A percentile compares a stretch with the other conserved stretches of the same genome.
Conservation (phyloP, 2,888 invertebrate species). For the Endotricha flammealis region DNA sequence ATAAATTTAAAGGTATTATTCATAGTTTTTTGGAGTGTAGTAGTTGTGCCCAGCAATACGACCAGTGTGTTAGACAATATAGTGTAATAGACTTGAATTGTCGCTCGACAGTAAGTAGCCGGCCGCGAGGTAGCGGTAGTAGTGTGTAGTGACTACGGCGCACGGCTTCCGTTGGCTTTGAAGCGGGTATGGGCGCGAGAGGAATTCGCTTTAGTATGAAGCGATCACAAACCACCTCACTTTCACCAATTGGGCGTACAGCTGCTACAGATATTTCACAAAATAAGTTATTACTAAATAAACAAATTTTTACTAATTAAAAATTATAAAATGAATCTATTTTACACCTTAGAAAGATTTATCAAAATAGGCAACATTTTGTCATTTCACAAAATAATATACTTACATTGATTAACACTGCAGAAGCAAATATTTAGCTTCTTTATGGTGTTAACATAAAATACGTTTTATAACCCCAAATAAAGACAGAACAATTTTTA, state of each 20-base stretch:
- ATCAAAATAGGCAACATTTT: too few relatives aligned
- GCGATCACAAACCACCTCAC: background rate
- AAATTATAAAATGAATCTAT: too few relatives aligned
- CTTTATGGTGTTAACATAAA: too few relatives aligned
- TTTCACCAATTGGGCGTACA: background rate
- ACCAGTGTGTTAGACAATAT: conserved; percentile 18
- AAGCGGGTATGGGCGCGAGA: conserved; percentile 56
- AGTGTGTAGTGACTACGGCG: conserved; percentile 72
- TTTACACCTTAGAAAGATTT: too few relatives aligned
- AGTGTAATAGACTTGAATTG: conserved; percentile 56
- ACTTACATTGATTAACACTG: too few relatives aligned
- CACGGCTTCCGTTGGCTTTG: conserved; percentile 71
- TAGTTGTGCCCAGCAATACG: conserved; percentile 13
- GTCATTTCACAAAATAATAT: too few relatives aligned
- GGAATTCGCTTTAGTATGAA: conserved; percentile 22
- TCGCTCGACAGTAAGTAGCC: conserved; percentile 67
- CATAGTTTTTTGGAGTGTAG: conserved; percentile 1
- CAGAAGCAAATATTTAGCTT: too few relatives aligned
- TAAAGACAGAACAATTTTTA: too few relatives aligned
- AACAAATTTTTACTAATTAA: too few relatives aligned
- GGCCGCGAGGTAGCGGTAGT: conserved; percentile 31
- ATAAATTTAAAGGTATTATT: background rate
- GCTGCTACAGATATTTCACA: background rate
- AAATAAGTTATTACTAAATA: too few relatives aligned
- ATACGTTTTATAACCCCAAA: too few relatives aligned